These are phyloP conservation scores for Aplidium turbinatum DNA, from an alignment of 23 tunicate species.

Conservation along the genomic window DNA sequence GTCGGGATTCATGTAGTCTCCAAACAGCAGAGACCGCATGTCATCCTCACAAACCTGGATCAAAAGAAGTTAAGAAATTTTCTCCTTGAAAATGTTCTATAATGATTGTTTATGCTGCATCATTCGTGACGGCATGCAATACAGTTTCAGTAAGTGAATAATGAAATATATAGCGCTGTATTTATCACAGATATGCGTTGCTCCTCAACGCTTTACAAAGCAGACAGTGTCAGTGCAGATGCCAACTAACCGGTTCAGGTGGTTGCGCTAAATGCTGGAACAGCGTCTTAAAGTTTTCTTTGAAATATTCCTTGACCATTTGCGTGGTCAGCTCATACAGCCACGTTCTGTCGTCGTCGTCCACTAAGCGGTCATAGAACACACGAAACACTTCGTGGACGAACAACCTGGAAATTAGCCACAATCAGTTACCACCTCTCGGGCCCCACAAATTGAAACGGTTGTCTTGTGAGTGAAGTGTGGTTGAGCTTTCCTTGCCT, in stretches of 20 bases:
- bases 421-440: not conserved
- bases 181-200: too few species aligned
- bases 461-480: too few species aligned
- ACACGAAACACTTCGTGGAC: constrained; percentile 85
- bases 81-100: not conserved
- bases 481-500: too few species aligned
- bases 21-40: constrained; percentile 88
- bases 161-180: too few species aligned
- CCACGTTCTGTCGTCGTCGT: constrained; percentile 84
- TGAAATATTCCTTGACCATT: constrained; percentile 43
- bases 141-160: too few species aligned
- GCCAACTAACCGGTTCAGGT: too few species aligned
- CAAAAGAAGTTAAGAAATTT: not conserved
- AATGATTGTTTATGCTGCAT: too few species aligned
- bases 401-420: too few species aligned
- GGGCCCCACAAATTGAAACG: not conserved
- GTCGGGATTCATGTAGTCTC: constrained; percentile 96
- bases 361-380: constrained; percentile 97
- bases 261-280: constrained; percentile 77
- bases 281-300: constrained; percentile 55
- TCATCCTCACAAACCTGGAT: constrained; percentile 95
- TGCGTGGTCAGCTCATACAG: constrained; percentile 47
- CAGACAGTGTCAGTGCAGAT: too few species aligned
- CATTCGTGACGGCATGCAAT: too few species aligned
- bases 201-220: too few species aligned